Conservation (phyloP, 64 coral and sea anemone species). For the Stichodactyla mertensii region DNA sequence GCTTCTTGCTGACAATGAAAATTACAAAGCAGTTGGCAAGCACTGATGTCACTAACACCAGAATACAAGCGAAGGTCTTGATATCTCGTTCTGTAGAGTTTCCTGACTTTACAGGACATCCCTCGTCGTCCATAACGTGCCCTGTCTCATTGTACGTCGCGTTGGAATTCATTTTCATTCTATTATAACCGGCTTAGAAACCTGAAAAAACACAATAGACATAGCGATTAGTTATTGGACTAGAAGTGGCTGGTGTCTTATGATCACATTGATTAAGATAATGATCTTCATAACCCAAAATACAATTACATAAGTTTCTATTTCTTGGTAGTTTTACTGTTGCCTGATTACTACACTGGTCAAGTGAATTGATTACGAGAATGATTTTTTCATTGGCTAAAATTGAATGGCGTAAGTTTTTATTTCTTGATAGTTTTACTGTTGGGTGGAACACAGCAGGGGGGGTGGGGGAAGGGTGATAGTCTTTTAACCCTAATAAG, state of each 20-base stretch:
- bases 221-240: not conserved
- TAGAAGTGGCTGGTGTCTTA: not conserved
- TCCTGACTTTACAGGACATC: not conserved
- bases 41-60: slow-evolving; percentile 34
- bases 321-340: too few relatives aligned
- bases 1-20: slow-evolving; percentile 46
- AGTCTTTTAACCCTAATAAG: too few relatives aligned
- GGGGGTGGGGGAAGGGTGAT: too few relatives aligned
- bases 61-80: slow-evolving; percentile 22
- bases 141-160: not conserved
- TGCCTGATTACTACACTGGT: too few relatives aligned
- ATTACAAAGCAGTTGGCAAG: slow-evolving; percentile 52
- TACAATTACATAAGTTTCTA: too few relatives aligned
- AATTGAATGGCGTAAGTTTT: too few relatives aligned
- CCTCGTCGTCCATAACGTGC: not conserved
- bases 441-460: too few relatives aligned
- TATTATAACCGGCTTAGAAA: not conserved
- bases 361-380: too few relatives aligned
- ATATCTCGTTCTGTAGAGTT: slow-evolving; percentile 2
- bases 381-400: too few relatives aligned
- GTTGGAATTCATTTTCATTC: not conserved
- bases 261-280: too few relatives aligned
- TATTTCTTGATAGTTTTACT: too few relatives aligned
- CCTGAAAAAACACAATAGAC: not conserved
- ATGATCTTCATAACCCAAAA: too few relatives aligned